Base-by-base conservation (phyloP, 1,140 invertebrate species). In the Papilio helenus region DNA sequence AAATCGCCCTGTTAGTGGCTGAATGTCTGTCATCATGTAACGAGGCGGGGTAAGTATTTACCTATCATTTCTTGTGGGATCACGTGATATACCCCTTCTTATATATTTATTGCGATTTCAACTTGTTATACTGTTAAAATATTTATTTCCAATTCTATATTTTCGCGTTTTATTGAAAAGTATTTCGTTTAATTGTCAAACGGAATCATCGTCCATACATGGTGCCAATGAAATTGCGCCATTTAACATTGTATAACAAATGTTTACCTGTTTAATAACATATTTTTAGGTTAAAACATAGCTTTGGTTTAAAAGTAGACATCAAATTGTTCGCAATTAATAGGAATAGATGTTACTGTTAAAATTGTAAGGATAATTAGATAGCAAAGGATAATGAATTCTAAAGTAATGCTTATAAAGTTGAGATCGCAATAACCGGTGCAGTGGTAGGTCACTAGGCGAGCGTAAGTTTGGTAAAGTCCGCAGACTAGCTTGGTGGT, bases 401-500 rank as follows among this genome's bases (percentile, higher is more conserved):
- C 51, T 29, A 14, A 23, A 65, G 4, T 2, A 4, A 3, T 3
- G 14, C 12, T n/a, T n/a, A 46, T 55, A 77, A 81, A 89, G 86
- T 91, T 93, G 92, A 89, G 87, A 86, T 89, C 84, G 84, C 85
- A 90, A 83, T 72, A 78, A 82, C 72, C 83, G 88, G 88, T 88
- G 88, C 87, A 86, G 84, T 89, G 89, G 81, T 88, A 90, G 91
- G 90, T 89, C 88, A 90, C 88, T 91, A 91, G 90, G 88, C 85
- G 80, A 89, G 89, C 92, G 89, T 92, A 92, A 90, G 89, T 92
- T 91, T 90, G 87, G 88, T 91, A 86, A 88, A 91, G 89, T 89
- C 90, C 90, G 91, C 89, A 90, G 90, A 88, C 83, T 91, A 86
- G 91, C 91, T 93, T 93, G 92, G 92, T 92, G 91, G 85, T 87